These are phyloP conservation scores for Battus philenor DNA, from an alignment of 1,140 invertebrate species.

Conservation along the genomic window DNA sequence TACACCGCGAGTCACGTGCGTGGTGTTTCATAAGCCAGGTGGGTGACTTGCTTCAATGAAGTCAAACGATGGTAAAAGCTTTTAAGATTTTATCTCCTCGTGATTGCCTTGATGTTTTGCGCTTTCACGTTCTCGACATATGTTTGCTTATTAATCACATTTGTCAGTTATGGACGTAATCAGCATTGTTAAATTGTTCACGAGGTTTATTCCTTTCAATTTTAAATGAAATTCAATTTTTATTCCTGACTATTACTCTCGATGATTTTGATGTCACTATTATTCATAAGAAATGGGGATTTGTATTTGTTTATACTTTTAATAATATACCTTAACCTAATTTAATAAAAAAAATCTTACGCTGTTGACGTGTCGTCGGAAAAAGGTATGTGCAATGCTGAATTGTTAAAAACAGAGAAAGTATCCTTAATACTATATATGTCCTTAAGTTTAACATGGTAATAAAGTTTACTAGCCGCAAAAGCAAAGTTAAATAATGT, in stretches of 20 bases:
- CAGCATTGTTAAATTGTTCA: too few relatives aligned
- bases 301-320: too few relatives aligned
- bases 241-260: too few relatives aligned
- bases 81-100: slow-evolving; percentile 40
- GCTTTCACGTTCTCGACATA: slow-evolving; percentile 4
- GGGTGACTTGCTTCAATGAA: slow-evolving; percentile 29
- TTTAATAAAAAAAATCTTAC: neutral
- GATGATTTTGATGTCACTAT: too few relatives aligned
- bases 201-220: too few relatives aligned
- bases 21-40: slow-evolving; percentile 29
- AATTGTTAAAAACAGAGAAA: too few relatives aligned
- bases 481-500: too few relatives aligned
- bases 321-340: too few relatives aligned
- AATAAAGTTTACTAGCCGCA: neutral
- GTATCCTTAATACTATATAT: too few relatives aligned
- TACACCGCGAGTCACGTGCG: slow-evolving; percentile 48
- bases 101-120: slow-evolving; percentile 9
- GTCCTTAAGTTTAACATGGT: neutral
- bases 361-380: neutral
- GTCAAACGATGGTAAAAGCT: slow-evolving; percentile 30
- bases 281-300: too few relatives aligned
- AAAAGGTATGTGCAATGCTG: neutral
- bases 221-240: too few relatives aligned
- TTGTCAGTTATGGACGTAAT: too few relatives aligned
- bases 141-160: slow-evolving; percentile 6